Percentiles rank a stretch among this genome's conserved stretches.
Evolutionary conservation across 2,113 vertebrate species (phyloP).

Genomic region (Oncorhynchus nerka): DNA sequence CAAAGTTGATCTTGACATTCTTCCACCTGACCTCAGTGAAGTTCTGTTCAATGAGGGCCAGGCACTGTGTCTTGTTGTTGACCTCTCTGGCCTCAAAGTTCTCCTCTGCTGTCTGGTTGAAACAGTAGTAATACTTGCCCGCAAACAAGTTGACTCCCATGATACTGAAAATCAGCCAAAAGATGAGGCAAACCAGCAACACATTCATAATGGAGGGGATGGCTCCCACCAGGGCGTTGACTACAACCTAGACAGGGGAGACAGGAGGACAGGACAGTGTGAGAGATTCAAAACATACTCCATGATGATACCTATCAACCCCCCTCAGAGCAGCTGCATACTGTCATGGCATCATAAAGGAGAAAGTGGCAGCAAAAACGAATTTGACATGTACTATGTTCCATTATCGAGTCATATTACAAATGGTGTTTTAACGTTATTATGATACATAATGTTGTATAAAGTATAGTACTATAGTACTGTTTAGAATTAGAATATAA

Average conservation of each 20-base stretch:
- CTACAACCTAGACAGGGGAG: conserved; percentile 90
- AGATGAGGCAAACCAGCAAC: conserved; percentile 99
- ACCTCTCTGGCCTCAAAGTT: conserved; percentile 80
- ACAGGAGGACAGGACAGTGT: conserved; percentile 66
- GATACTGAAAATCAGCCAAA: conserved; percentile 99
- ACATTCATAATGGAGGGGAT: conserved; percentile 99
- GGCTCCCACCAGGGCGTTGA: conserved; percentile 99
- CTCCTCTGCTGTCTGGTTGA: conserved; percentile 85
- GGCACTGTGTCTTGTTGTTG: conserved; percentile 90
- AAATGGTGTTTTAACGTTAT: no score
- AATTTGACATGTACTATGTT: no score
- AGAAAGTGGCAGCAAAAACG: no score
- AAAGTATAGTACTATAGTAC: no score
- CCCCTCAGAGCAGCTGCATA: conserved; percentile 53
- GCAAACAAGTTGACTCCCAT: conserved; percentile 99
- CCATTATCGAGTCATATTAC: no score
- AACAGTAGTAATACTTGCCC: conserved; percentile 98
- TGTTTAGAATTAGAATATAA: no score
- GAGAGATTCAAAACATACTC: conserved; percentile 48
- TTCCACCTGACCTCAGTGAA: conserved; percentile 92
- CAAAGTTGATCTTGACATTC: conserved; percentile 99
- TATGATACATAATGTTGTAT: no score
- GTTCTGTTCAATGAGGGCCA: conserved; percentile 79
- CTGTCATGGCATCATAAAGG: conserved; percentile 52
- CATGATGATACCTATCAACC: conserved; percentile 28